phyloP scores from a whole-genome alignment of 2,888 invertebrate genomes.

The Nineta flava region DNA sequence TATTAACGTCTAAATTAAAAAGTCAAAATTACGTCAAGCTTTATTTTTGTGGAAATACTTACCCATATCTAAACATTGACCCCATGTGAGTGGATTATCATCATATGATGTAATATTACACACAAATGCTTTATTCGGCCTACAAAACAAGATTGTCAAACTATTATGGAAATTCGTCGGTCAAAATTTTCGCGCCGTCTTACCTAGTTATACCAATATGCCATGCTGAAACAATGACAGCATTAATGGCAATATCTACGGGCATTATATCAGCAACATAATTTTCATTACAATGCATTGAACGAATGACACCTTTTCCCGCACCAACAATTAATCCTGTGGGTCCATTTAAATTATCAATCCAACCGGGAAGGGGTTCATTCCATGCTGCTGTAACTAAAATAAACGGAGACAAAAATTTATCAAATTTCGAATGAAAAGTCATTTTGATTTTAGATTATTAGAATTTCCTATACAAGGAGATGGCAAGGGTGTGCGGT shows the following conservation, averaged over 20 bases:
- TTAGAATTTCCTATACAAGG: too few relatives aligned
- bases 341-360: conserved; percentile 82
- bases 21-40: not conserved
- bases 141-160: conserved; percentile 21
- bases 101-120: conserved; percentile 66
- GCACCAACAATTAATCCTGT: conserved; percentile 68
- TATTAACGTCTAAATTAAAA: conserved; percentile 1
- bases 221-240: conserved; percentile 59
- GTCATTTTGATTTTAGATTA: too few relatives aligned
- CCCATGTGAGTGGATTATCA: conserved; percentile 74
- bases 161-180: not conserved
- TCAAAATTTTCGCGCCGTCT: not conserved
- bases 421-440: too few relatives aligned
- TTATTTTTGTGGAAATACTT: conserved; percentile 19
- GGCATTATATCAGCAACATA: conserved; percentile 56
- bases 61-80: conserved; percentile 55
- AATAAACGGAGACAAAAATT: too few relatives aligned
- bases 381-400: conserved; percentile 61
- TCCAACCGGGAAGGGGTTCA: conserved; percentile 76
- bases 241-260: conserved; percentile 66
- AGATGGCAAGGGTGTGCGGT: too few relatives aligned
- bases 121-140: conserved; percentile 35
- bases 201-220: conserved; percentile 29
- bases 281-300: conserved; percentile 56
- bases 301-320: conserved; percentile 71